Evolutionary conservation across 2,113 vertebrate species (phyloP), one percentile per base, ranked within the genome.

Genomic region (Papio anubis): DNA sequence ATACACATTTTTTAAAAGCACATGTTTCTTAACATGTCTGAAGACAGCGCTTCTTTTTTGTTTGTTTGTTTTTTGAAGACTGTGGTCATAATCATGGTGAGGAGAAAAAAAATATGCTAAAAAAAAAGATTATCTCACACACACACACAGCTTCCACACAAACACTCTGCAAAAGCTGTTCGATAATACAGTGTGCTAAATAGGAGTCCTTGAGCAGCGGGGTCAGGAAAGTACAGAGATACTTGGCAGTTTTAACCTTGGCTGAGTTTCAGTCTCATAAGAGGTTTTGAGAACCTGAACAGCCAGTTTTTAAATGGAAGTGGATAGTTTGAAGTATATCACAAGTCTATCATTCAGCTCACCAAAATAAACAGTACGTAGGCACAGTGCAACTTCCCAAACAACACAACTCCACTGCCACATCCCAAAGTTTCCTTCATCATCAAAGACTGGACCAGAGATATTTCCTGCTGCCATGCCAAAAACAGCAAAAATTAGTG

Each of bases 241-340:
- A 70, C 70, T 3, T 38, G 50, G 79, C 35, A 89, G 72, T 70
- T 87, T 92, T 52, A 91, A 57, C 70, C 40, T 16, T 76, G 78
- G 81, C 83, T 82, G 55, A 52, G 35, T 79, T 95, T 97, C 91
- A 72, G 92, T 90, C 75, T 82, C 89, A 90, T 94, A 88, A 97
- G 75, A 88, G 57, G 5, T 95, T 86, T 48, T 87, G 80, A 96
- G 84, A 94, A 96, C 92, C 23, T 30, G 94, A 96, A 88, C 52
- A 97, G 90, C 96, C 88, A 88, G 96, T 96, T 96, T 78, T 78
- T 68, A 89, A 97, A 88, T 50, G 90, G 25, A 88, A 52, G 73
- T 72, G 40, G 43, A 32, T 11, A 10, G 55, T 72, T 55, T 57
- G 50, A 52, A 93, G 35, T 30, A 55, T 30, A 52, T 43, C 86